Evolutionary conservation across 1,140 invertebrate genomes (phyloP), one percentile per base, ranked within the genome.

Genomic region (Aricia agestis): DNA sequence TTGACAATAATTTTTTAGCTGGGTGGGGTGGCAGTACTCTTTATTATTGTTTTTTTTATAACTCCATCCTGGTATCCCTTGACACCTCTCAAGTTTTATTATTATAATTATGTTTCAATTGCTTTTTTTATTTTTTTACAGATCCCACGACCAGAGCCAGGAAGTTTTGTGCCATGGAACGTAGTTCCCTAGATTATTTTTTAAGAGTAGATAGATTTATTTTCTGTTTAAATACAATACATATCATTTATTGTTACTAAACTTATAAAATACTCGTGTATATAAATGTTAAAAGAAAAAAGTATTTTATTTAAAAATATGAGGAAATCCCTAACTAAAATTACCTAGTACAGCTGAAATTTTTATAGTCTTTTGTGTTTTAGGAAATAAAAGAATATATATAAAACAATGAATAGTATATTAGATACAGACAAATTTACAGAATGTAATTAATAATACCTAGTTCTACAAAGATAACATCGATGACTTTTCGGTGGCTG

Each of bases 151-250:
- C 91, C 93, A 2, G 76, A 93, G 36, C 80, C 86, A 11, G 92
- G 84, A 31, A 92, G 76, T 18, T 94, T 90, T 74, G 92, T 85
- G 9, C 93, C 94, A 6, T 95, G 94, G 94, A 95, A 95, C 83
- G 87, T 94, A 73, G 91, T 93, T 57, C 93, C 93, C 6, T 93
- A 72, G 68, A 66, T 41, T n/a, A 36, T 73, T 69, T 59, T 58
- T 31, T 11, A n/a, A n/a, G 5, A 36, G 6, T 9, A 36, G 2
- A 36, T 36, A 36, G 36, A 66, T 66, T 32, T 18, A 66, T 32
- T 32, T 13, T 25, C 6, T 31, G 9, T 13, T 32, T 31, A 66
- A 66, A 36, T 25, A 63, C 25, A 19, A 25, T 19, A 52, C 45
- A 52, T 52, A 52, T 52, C 45, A 52, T 13, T 52, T 13, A 52